These are phyloP conservation scores for Argynnis bischoffii DNA, from an alignment of 2,888 invertebrate genomes.

Conservation along the genomic window DNA sequence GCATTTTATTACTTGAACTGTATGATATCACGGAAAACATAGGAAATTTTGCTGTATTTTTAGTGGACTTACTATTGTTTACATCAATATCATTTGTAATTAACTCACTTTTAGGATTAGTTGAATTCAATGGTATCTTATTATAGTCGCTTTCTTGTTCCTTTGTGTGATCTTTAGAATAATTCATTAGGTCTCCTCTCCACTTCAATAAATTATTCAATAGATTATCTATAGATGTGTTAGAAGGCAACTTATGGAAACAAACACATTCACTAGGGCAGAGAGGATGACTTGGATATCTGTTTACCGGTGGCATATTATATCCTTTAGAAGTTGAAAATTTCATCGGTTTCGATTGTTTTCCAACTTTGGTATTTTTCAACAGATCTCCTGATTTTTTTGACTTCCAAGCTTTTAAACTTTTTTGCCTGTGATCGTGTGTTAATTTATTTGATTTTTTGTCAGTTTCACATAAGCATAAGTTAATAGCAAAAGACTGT, in stretches of 20 bases:
- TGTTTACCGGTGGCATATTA: slow-evolving; percentile 40
- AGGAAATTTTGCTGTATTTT: slow-evolving; percentile 1
- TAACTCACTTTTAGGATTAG: slow-evolving; percentile 1
- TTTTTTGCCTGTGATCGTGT: slow-evolving; percentile 30
- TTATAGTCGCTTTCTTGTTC: background rate
- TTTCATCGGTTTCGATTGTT: slow-evolving; percentile 46
- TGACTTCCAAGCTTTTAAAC: slow-evolving; percentile 42
- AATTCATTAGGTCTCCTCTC: slow-evolving; percentile 32
- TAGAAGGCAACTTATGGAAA: slow-evolving; percentile 68
- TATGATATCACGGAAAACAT: slow-evolving; percentile 1
- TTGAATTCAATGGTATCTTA: slow-evolving; percentile 21
- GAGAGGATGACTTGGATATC: slow-evolving; percentile 31
- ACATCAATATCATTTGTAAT: background rate
- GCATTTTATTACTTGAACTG: slow-evolving; percentile 11
- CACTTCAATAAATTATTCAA: slow-evolving; percentile 52
- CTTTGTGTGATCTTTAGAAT: background rate
- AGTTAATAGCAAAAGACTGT: slow-evolving; percentile 62
- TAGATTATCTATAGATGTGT: slow-evolving; percentile 64
- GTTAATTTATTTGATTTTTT: slow-evolving; percentile 44
- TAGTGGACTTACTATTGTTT: background rate
- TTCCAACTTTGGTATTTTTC: slow-evolving; percentile 44
- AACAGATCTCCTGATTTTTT: slow-evolving; percentile 43
- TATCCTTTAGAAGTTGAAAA: slow-evolving; percentile 8
- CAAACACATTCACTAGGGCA: slow-evolving; percentile 56
- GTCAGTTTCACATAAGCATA: slow-evolving; percentile 60